These are phyloP conservation scores for Mastacembelus armatus DNA, from an alignment of 2,797 vertebrate species.

Conservation along the genomic window DNA sequence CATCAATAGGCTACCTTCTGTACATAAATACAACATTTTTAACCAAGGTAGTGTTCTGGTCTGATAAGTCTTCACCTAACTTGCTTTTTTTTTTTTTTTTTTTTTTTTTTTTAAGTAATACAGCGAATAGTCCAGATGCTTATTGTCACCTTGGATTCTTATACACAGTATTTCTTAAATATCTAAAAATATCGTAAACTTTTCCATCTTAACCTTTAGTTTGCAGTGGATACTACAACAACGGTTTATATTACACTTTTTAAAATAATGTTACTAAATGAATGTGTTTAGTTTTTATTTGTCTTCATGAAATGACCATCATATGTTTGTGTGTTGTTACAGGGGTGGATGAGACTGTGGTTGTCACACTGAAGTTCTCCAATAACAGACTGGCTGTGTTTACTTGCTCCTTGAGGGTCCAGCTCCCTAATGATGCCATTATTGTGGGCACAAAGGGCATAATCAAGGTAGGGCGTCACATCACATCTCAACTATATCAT, in stretches of 20 bases:
- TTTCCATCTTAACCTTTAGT: not conserved
- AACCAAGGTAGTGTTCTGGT: not conserved
- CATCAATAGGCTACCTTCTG: too few species aligned
- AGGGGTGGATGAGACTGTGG: conserved; percentile 88
- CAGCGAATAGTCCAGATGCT: too few species aligned
- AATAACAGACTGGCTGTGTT: conserved; percentile 84
- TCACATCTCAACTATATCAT: not conserved
- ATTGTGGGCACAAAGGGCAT: conserved; percentile 85
- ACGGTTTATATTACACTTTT: not conserved
- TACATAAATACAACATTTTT: not conserved
- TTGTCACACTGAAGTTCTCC: conserved; percentile 86
- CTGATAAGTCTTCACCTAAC: conserved; percentile 5
- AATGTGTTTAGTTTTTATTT: not conserved
- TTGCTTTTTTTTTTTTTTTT: too few species aligned
- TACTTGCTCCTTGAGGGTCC: conserved; percentile 71
- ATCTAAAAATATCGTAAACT: not conserved
- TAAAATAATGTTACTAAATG: not conserved
- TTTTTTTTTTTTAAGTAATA: too few species aligned
- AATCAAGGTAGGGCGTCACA: conserved; percentile 76
- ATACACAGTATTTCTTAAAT: too few species aligned
- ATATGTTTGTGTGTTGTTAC: conserved; percentile 4
- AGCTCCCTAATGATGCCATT: conserved; percentile 79
- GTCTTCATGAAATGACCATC: not conserved
- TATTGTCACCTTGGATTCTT: too few species aligned
- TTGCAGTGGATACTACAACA: not conserved